phyloP scores from a whole-genome alignment of 2,888 invertebrate species.

The Euclidia mi region DNA sequence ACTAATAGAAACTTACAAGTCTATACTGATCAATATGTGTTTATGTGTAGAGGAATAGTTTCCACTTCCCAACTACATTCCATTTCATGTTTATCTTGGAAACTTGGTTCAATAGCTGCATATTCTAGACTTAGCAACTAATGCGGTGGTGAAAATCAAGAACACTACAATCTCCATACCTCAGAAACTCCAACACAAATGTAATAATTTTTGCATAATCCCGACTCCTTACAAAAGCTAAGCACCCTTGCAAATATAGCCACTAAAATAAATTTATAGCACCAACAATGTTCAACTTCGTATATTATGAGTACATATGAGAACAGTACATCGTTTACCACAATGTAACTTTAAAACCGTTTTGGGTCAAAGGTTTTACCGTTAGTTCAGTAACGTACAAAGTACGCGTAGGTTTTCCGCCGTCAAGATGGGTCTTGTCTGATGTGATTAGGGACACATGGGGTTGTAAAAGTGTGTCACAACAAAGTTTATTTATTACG shows the following conservation, averaged over 20 bases:
- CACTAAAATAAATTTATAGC: slow-evolving; percentile 52
- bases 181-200: neutral
- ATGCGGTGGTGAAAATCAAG: neutral
- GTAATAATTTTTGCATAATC: slow-evolving; percentile 50
- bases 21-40: no score
- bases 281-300: slow-evolving; percentile 49
- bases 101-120: no score
- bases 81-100: no score
- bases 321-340: slow-evolving; percentile 40
- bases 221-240: slow-evolving; percentile 34
- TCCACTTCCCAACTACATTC: no score
- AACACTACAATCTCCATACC: slow-evolving; percentile 5
- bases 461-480: neutral
- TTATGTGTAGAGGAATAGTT: no score
- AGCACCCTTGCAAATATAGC: slow-evolving; percentile 48
- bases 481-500: neutral
- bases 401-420: slow-evolving; percentile 14
- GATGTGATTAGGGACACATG: slow-evolving; percentile 3
- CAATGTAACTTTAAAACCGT: slow-evolving; percentile 49
- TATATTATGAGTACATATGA: slow-evolving; percentile 48
- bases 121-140: neutral
- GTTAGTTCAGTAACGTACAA: slow-evolving; percentile 15
- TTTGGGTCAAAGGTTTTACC: slow-evolving; percentile 28
- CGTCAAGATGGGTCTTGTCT: slow-evolving; percentile 1
- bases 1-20: no score